Conservation (phyloP, 1,140 invertebrate species). For the Zaprionus camerounensis region DNA sequence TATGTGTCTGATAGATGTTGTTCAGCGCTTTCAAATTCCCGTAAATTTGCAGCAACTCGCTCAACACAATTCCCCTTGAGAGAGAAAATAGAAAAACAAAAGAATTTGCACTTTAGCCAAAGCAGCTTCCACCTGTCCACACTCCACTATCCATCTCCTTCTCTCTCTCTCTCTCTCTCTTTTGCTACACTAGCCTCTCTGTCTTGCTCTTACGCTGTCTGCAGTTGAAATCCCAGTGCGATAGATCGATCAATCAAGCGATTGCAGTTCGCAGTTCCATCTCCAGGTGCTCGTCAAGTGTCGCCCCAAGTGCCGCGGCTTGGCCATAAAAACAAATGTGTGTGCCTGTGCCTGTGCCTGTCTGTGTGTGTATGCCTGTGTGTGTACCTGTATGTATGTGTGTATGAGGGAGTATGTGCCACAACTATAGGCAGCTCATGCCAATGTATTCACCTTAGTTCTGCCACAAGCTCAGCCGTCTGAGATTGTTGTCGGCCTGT, state of each 20-base stretch:
- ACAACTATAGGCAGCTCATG: background rate
- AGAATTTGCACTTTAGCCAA: background rate
- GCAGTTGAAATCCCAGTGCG: slow-evolving; percentile 13
- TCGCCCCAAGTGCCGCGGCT: slow-evolving; percentile 16
- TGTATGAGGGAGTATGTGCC: background rate
- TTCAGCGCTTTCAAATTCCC: too few species aligned
- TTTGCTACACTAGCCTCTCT: background rate
- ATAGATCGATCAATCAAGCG: slow-evolving; percentile 38
- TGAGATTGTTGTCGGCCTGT: slow-evolving; percentile 3
- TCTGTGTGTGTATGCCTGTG: background rate
- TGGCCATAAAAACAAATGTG: slow-evolving; percentile 41
- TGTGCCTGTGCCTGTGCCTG: background rate
- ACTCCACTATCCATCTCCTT: background rate
- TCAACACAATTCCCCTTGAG: background rate
- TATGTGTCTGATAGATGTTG: too few species aligned
- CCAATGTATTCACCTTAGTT: background rate
- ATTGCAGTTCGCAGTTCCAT: slow-evolving; percentile 22
- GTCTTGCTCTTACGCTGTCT: background rate
- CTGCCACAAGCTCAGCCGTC: background rate
- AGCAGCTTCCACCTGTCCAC: background rate
- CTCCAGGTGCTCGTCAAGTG: slow-evolving; percentile 40
- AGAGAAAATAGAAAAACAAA: background rate
- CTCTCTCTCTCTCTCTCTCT: background rate
- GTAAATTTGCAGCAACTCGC: background rate
- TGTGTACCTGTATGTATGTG: background rate